phyloP scores from a whole-genome alignment of 2,888 invertebrate genomes.

The Oscheius onirici region DNA sequence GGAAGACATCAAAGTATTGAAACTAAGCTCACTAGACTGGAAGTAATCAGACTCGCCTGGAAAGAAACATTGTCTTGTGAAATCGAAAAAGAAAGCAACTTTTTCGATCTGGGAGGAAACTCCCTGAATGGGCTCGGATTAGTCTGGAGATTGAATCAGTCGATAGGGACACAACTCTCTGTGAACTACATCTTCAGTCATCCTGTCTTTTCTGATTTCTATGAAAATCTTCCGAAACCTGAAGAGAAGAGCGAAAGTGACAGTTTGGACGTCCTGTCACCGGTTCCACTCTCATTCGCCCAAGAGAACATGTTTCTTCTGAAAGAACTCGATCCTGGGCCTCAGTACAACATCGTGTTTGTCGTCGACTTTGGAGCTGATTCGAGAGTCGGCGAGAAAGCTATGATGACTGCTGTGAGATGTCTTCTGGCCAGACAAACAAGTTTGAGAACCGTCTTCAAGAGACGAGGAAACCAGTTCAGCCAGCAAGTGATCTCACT shows the following conservation, averaged over 20 bases:
- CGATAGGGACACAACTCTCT: constrained; percentile 32
- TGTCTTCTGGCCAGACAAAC: constrained; percentile 51
- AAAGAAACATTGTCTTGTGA: constrained; percentile 13
- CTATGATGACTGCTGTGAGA: constrained; percentile 36
- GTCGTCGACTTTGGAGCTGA: constrained; percentile 38
- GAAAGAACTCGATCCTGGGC: constrained; percentile 44
- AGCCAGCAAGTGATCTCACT: constrained; percentile 52
- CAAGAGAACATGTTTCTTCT: constrained; percentile 67
- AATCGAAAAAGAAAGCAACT: constrained; percentile 40
- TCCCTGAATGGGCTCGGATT: constrained; percentile 65
- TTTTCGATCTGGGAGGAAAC: constrained; percentile 65
- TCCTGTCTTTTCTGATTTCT: constrained; percentile 45
- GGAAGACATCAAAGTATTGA: background rate
- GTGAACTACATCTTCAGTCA: constrained; percentile 53
- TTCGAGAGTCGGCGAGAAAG: constrained; percentile 31
- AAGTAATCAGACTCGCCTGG: constrained; percentile 6
- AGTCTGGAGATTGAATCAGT: constrained; percentile 58
- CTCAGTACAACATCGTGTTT: constrained; percentile 65
- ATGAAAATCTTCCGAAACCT: background rate
- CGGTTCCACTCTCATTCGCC: constrained; percentile 46
- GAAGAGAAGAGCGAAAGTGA: background rate
- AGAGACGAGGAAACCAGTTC: background rate
- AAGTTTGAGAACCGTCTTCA: constrained; percentile 49
- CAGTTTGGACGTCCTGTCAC: constrained; percentile 3
- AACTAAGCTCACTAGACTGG: background rate